Conservation (phyloP, 2,113 vertebrate species). For the Pygoscelis antarcticus region DNA sequence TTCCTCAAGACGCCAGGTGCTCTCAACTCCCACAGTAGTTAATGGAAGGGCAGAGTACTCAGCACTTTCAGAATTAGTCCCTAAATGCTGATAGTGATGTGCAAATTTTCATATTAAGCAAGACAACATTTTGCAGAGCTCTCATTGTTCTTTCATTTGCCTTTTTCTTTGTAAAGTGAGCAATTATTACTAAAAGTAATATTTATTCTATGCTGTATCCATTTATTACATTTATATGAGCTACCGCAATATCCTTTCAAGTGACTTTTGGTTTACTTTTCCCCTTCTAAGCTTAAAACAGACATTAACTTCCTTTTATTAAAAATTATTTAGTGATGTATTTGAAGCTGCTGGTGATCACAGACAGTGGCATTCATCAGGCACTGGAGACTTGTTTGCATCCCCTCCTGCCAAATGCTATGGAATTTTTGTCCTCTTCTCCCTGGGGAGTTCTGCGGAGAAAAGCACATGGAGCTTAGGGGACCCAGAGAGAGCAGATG, state of each 20-base stretch:
- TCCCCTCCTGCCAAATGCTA: neutral
- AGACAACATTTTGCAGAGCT: neutral
- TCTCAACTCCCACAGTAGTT: slow-evolving; percentile 25
- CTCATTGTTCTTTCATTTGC: neutral
- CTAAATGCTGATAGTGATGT: neutral
- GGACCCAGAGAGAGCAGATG: neutral
- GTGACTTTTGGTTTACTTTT: neutral
- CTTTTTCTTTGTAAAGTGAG: neutral
- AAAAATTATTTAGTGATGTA: neutral
- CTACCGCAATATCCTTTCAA: neutral
- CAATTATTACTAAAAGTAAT: neutral
- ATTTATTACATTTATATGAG: neutral
- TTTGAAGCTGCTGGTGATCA: neutral
- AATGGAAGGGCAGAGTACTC: neutral
- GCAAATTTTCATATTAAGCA: neutral
- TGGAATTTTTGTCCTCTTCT: neutral
- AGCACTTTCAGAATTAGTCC: slow-evolving; percentile 32
- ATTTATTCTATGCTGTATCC: neutral
- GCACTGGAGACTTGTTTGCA: neutral
- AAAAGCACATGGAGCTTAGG: neutral
- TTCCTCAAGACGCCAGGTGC: slow-evolving; percentile 52
- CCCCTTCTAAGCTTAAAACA: neutral
- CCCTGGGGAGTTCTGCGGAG: neutral
- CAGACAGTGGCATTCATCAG: neutral
- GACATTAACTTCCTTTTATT: neutral